These are phyloP conservation scores for Melanotaenia duboulayi DNA, from an alignment of 2,113 vertebrate genomes.

Conservation along the genomic window DNA sequence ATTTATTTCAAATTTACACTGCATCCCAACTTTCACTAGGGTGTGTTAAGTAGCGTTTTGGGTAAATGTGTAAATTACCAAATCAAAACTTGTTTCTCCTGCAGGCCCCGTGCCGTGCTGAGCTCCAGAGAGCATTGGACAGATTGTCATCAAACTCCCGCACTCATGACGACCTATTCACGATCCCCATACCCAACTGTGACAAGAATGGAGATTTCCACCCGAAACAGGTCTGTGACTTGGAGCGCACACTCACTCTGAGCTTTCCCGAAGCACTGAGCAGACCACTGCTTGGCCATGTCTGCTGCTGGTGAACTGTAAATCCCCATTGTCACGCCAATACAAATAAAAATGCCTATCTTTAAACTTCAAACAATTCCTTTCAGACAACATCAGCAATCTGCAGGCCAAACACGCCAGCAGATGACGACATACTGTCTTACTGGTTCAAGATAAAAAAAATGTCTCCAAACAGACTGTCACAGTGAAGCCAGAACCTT, in stretches of 20 bases:
- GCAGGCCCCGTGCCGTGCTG: constrained; percentile 91
- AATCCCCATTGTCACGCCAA: constrained; percentile 34
- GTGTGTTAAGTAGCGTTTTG: too few relatives aligned
- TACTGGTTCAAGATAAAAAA: constrained; percentile 58
- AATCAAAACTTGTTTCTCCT: constrained; percentile 1
- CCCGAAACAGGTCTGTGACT: constrained; percentile 88
- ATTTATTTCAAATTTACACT: too few relatives aligned
- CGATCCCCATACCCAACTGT: constrained; percentile 95
- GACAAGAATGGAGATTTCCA: constrained; percentile 95
- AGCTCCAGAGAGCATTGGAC: constrained; percentile 90
- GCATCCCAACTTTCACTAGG: too few relatives aligned
- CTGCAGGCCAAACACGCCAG: constrained; percentile 41
- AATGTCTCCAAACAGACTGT: constrained; percentile 50
- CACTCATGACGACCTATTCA: constrained; percentile 91
- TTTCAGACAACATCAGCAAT: constrained; percentile 44
- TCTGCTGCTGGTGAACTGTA: constrained; percentile 16
- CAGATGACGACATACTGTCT: constrained; percentile 54
- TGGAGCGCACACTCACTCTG: neutral
- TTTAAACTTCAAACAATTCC: constrained; percentile 32
- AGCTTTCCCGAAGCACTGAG: constrained; percentile 12
- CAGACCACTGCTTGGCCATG: neutral
- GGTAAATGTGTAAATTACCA: neutral
- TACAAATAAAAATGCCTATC: constrained; percentile 49
- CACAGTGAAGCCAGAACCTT: constrained; percentile 45
- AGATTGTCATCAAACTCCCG: constrained; percentile 88